Evolutionary conservation across 2,797 vertebrate genomes (phyloP), one percentile per base, ranked within the genome.

Genomic region (Hephaestus fuliginosus): DNA sequence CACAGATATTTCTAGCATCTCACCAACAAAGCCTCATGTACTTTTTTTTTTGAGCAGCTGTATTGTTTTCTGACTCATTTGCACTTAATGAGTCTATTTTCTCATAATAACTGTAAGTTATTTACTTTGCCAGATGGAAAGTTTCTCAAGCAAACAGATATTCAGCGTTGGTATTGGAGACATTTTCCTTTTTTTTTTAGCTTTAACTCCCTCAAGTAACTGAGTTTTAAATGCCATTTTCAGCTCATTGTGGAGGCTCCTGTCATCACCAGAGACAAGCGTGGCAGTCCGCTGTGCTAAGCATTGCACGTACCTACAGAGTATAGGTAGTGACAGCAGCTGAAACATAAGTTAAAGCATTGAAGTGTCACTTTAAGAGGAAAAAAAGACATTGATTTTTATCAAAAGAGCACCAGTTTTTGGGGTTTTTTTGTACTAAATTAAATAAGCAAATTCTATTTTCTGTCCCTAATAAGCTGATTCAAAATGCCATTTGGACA

Each of bases 41-140:
- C 5, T 3, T 41, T 55, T 48, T 55, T 48, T 51, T 65, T 53
- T n/a, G 1, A 71, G n/a, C 55, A 74, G 61, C 49, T 46, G 33
- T n/a, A 62, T 75, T 77, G 48, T 70, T 77, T 69, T 76, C 58
- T 51, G 53, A 60, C 17, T 82, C 61, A 80, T 78, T 77, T 75
- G 65, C 49, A 73, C 69, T 69, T 76, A 76, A 85, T 80, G 65
- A 65, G 53, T 46, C 62, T 41, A 41, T 67, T 74, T 11, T 14
- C 3, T 33, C 18, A 51, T 64, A 82, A 75, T 70, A 67, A 57
- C 63, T 73, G 51, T 44, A 22, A 69, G 55, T 55, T 56, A 41
- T 76, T 76, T 80, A 70, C 67, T 56, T 52, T 55, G 52, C 18
- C 55, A 56, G 61, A 82, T 51, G 46, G 51, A 74, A 70, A 60